Evolutionary conservation across 1,140 invertebrate genomes (phyloP).

Genomic region (Cylas formicarius): DNA sequence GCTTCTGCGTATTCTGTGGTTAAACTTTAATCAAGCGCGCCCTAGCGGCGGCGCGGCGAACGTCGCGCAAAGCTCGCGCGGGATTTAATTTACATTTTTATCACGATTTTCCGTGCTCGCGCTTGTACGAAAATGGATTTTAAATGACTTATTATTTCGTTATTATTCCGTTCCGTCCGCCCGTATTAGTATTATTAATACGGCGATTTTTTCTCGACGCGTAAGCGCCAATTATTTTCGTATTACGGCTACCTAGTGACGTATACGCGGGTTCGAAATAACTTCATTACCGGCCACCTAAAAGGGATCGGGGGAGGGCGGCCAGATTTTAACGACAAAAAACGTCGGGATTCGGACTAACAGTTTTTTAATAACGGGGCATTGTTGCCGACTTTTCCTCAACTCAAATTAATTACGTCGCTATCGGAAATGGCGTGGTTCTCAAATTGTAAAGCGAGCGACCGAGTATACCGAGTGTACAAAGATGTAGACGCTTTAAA

Average conservation of each 20-base stretch:
- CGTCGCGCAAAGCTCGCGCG: too few species aligned
- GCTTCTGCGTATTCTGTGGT: too few species aligned
- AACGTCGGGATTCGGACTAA: conserved; percentile 18
- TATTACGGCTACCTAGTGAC: conserved; percentile 16
- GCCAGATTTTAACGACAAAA: conserved; percentile 19
- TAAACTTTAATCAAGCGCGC: too few species aligned
- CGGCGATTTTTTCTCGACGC: conserved; percentile 4
- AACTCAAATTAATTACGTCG: conserved; percentile 16
- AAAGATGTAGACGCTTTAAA: too few species aligned
- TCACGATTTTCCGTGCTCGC: conserved; percentile 5
- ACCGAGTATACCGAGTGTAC: too few species aligned
- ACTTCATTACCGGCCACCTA: conserved; percentile 19
- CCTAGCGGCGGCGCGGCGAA: too few species aligned
- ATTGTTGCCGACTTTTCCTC: conserved; percentile 14
- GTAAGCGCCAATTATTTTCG: conserved; percentile 14
- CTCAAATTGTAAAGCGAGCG: background rate
- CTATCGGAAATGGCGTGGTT: background rate
- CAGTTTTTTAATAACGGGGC: conserved; percentile 23
- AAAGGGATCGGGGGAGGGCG: conserved; percentile 15
- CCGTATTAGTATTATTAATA: conserved; percentile 19
- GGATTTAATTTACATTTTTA: too few species aligned
- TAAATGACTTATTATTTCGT: conserved; percentile 7
- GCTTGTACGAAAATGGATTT: conserved; percentile 10
- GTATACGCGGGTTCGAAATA: conserved; percentile 17
- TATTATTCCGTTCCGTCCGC: conserved; percentile 12